Evolutionary conservation across 2,113 vertebrate species (phyloP).

Genomic region (Xyrauchen texanus): DNA sequence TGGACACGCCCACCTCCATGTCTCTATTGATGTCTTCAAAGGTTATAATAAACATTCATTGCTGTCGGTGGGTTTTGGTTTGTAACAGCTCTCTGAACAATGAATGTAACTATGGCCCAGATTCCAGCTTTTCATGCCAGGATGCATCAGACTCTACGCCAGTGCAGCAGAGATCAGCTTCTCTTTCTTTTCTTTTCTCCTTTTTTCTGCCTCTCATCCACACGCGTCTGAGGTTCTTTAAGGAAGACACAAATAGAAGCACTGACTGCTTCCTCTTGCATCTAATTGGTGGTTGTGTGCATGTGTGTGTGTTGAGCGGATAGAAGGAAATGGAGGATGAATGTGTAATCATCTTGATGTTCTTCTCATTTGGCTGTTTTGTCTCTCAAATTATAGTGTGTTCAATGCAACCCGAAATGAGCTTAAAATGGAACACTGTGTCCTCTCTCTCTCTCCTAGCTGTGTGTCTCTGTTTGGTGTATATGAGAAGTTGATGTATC

Average conservation of each 20-base stretch:
- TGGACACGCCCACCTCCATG: background rate
- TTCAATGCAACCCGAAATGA: slow-evolving; percentile 47
- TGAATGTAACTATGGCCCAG: slow-evolving; percentile 99
- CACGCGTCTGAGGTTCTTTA: slow-evolving; percentile 61
- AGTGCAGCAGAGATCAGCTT: background rate
- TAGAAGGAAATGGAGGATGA: slow-evolving; percentile 76
- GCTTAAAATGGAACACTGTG: slow-evolving; percentile 44
- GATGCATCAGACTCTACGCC: too few relatives aligned
- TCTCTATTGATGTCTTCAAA: slow-evolving; percentile 66
- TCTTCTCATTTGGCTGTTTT: slow-evolving; percentile 76
- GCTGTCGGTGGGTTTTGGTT: slow-evolving; percentile 99
- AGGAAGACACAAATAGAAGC: slow-evolving; percentile 73
- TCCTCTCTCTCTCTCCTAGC: slow-evolving; percentile 25
- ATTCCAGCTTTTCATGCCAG: slow-evolving; percentile 18
- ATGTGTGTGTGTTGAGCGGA: slow-evolving; percentile 59
- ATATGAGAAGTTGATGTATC: too few relatives aligned
- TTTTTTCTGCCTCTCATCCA: slow-evolving; percentile 43
- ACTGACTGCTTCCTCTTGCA: slow-evolving; percentile 68
- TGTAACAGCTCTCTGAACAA: slow-evolving; percentile 99
- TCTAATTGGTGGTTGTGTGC: slow-evolving; percentile 77
- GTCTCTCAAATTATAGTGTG: slow-evolving; percentile 75
- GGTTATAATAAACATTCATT: slow-evolving; percentile 99
- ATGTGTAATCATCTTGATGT: slow-evolving; percentile 81
- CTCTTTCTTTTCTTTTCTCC: slow-evolving; percentile 43
- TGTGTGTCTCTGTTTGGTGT: slow-evolving; percentile 20